These are phyloP conservation scores for Rosalia funebris DNA, from an alignment of 2,888 invertebrate genomes.

Conservation along the genomic window DNA sequence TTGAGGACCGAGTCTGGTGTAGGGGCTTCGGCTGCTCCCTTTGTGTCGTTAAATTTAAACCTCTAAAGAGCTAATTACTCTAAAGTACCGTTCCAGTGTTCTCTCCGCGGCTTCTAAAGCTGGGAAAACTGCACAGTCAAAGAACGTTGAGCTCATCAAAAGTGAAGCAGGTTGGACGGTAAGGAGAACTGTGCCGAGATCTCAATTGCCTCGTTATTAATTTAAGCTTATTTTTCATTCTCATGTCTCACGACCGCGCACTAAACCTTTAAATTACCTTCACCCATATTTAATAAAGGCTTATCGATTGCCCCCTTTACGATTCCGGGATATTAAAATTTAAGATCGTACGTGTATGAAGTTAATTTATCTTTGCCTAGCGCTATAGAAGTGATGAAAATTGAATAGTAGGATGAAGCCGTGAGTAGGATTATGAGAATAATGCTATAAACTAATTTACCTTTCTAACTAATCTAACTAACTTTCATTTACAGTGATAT, in stretches of 20 bases:
- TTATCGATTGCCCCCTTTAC: slow-evolving; percentile 14
- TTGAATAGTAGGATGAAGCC: too few relatives aligned
- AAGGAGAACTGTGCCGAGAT: slow-evolving; percentile 10
- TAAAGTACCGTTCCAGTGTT: slow-evolving; percentile 43
- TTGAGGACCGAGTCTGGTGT: slow-evolving; percentile 23
- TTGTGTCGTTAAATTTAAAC: slow-evolving; percentile 40
- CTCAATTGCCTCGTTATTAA: slow-evolving; percentile 32
- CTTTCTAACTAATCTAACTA: too few relatives aligned
- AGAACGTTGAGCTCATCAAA: slow-evolving; percentile 26
- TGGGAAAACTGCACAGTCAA: slow-evolving; percentile 37
- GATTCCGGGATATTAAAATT: neutral
- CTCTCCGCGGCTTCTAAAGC: slow-evolving; percentile 32
- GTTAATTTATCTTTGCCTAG: neutral
- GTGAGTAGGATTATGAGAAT: too few relatives aligned
- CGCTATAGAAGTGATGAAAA: neutral
- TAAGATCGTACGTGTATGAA: neutral
- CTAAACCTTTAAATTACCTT: slow-evolving; percentile 28
- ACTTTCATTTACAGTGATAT: too few relatives aligned
- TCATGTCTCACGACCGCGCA: slow-evolving; percentile 18
- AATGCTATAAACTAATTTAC: too few relatives aligned
- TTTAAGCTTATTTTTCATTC: slow-evolving; percentile 31
- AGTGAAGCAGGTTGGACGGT: slow-evolving; percentile 13
- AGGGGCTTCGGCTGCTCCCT: slow-evolving; percentile 30
- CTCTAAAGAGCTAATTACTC: slow-evolving; percentile 47
- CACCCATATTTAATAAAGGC: slow-evolving; percentile 21